Percentiles rank a stretch among this genome's conserved stretches.
Conservation (phyloP, 2,113 vertebrate genomes). For the Phrynocephalus versicolor region DNA sequence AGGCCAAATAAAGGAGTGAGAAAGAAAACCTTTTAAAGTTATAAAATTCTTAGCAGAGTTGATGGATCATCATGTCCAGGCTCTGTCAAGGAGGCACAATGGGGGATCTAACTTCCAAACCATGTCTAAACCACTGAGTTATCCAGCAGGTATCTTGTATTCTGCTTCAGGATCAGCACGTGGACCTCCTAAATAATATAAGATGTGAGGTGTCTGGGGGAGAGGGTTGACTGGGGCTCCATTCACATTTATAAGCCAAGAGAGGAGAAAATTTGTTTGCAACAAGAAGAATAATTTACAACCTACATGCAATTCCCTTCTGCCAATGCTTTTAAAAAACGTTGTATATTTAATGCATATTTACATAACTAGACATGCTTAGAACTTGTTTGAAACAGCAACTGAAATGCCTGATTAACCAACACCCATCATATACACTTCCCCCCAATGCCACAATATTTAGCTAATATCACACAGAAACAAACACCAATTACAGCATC, state of each 20-base stretch:
- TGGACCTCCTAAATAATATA: neutral
- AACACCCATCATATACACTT: no score
- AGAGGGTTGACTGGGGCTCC: neutral
- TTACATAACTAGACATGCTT: neutral
- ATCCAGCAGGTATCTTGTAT: no score
- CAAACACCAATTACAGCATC: neutral
- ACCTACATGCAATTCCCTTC: slow-evolving; percentile 8
- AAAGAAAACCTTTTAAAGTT: slow-evolving; percentile 23
- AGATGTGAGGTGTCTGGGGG: neutral
- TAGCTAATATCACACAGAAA: no score
- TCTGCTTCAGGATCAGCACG: neutral
- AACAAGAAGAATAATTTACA: slow-evolving; percentile 1
- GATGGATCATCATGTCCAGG: no score
- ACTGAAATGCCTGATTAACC: neutral
- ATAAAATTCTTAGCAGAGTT: no score
- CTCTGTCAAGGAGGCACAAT: no score
- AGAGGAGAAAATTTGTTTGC: neutral
- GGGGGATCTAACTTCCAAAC: no score
- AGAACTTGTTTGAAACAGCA: neutral
- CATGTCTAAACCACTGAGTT: no score
- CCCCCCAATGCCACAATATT: no score
- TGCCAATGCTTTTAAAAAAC: slow-evolving; percentile 20
- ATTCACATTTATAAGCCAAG: neutral
- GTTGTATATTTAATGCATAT: neutral
- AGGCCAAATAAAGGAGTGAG: slow-evolving; percentile 1